Base-by-base conservation (phyloP, 2,888 invertebrate species). In the Cataglyphis livida region DNA sequence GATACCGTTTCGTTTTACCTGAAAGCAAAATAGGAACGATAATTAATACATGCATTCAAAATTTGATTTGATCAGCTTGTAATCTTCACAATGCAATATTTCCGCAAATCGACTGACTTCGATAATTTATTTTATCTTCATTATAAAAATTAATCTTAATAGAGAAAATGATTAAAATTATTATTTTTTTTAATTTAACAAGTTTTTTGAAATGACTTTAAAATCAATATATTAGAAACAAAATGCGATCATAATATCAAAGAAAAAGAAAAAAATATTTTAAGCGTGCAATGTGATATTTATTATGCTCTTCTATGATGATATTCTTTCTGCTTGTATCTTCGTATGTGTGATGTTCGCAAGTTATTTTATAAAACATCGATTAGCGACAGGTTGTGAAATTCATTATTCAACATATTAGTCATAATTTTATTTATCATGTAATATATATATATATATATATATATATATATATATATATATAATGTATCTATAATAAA, bases 371-470 rank as follows among this genome's bases (percentile, higher is more conserved):
- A 32, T 10, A 70, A 70, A 44, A 70, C 10, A 25, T 4, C 15
- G 15, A 35, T 21, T 44, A n/a, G 10, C 57, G 7, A 70, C 35
- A 48, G 10, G 25, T 21, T 44, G 4, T 59, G 1, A 59, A 61
- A 18, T 66, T 65, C 3, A 1, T 25, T 57, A 65, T 65, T 70
- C 7, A 70, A 78, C 32, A 12, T 57, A 75, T 62, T 79, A 25
- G 54, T 81, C 74, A 82, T 57, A 70, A 57, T 75, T 86, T 88
- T 86, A 88, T 88, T 51, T 84, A 84, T 54, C 64, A 57, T 62
- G 57, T 74, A 65, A 54, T 82, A 73, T 28, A 48, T 28, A 57
- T 15, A 76, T 66, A 61, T 25, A 25, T 25, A 25, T 25, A 25
- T 25, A 25, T 25, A 25, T 25, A 25, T 25, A 25, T 25, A 25